Evolutionary conservation across 2,113 vertebrate genomes (phyloP), one percentile per base, ranked within the genome.

Genomic region (Cryptomyrus ogoouensis): DNA sequence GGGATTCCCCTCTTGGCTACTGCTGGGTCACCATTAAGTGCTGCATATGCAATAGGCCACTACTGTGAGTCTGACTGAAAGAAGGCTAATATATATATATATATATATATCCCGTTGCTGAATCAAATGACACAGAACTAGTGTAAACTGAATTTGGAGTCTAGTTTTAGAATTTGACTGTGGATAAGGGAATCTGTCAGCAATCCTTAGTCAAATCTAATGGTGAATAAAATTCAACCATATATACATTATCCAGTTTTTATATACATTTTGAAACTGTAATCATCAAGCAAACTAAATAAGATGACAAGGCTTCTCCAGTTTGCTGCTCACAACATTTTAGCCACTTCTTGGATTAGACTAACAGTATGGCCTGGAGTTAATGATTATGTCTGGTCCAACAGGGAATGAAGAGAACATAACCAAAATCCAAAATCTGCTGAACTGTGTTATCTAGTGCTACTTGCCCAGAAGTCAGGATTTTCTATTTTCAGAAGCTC

Each of bases 401-500:
- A 31, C 27, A 70, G 62, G n/a, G 62, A 31, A 70, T 1, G 62
- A 13, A 31, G 62, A 70, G 62, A 70, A 70, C 62, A 70, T 70
- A 70, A 70, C 62, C 27, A 13, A 70, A 70, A 70, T 70, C 62
- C 62, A 70, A 27, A 70, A 70, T 70, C 62, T 70, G 62, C 62
- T 70, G 62, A 70, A 70, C 62, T 70, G 62, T 70, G 62, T 70
- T 70, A 70, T 70, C 62, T 70, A 31, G 10, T 70, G 62, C 62
- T 70, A 70, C 62, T 70, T 70, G 62, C 62, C 62, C 62, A 70
- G 62, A 70, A 70, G 62, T 70, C 62, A 31, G 62, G 62, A 70
- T 70, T 70, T 70, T 70, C 62, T 70, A 70, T 70, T 70, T 70
- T 70, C 62, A 70, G 62, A 70, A 70, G 62, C 62, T 70, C 62